These are phyloP conservation scores for Danio rerio DNA, from an alignment of 2,113 vertebrate genomes.

Conservation along the genomic window DNA sequence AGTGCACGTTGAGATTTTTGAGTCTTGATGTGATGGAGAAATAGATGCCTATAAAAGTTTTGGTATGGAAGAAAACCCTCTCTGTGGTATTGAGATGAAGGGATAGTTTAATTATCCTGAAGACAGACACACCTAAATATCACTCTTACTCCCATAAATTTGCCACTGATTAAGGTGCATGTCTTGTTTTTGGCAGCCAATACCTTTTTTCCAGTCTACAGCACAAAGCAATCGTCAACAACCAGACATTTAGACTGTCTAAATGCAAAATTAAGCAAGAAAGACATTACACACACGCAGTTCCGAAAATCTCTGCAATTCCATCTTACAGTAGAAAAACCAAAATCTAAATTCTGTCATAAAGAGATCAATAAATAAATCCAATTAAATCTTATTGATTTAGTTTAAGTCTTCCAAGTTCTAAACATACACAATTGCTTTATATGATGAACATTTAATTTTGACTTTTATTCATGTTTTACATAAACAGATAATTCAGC, in stretches of 20 bases:
- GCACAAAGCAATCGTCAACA: constrained; percentile 17
- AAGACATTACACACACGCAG: constrained; percentile 3
- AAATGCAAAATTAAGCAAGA: constrained; percentile 32
- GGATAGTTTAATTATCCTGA: constrained; percentile 17
- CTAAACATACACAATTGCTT: too few species aligned
- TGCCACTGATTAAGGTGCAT: constrained; percentile 20
- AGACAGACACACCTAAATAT: constrained; percentile 4
- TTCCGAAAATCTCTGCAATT: neutral
- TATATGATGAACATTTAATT: too few species aligned
- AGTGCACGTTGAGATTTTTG: neutral
- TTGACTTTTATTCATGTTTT: too few species aligned
- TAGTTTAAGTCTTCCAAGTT: too few species aligned
- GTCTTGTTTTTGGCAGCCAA: constrained; percentile 18
- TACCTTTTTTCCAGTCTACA: constrained; percentile 18
- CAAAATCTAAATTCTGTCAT: too few species aligned
- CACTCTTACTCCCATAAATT: constrained; percentile 3
- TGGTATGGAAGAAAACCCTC: constrained; percentile 9
- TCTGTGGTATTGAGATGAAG: constrained; percentile 15
- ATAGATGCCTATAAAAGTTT: constrained; percentile 12
- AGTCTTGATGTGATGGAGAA: neutral
- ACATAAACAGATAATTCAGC: too few species aligned
- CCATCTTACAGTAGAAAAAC: neutral
- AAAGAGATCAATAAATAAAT: too few species aligned
- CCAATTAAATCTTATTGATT: too few species aligned
- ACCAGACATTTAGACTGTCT: neutral